Percentiles rank a stretch among this genome's conserved stretches.
phyloP scores from a whole-genome alignment of 1,140 invertebrate species.

The Calliphora vicina region DNA sequence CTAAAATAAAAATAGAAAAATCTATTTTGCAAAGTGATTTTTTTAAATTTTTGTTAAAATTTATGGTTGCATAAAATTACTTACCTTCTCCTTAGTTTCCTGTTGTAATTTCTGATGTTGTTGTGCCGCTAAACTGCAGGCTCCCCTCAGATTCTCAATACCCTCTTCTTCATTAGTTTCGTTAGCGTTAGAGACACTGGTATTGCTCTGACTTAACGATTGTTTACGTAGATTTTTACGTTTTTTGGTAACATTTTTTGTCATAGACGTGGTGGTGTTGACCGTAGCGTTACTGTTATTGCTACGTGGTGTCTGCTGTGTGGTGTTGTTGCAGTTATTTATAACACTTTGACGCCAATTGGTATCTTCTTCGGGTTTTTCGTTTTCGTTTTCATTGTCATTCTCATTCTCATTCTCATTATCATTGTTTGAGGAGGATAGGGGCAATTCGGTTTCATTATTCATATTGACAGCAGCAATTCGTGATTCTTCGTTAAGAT shows the following conservation, averaged over 20 bases:
- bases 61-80: background rate
- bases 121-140: slow-evolving; percentile 24
- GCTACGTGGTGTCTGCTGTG: background rate
- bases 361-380: slow-evolving; percentile 12
- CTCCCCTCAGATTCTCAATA: slow-evolving; percentile 21
- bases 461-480: background rate
- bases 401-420: slow-evolving; percentile 27
- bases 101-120: slow-evolving; percentile 33
- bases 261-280: background rate
- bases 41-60: too few species aligned
- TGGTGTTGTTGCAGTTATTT: slow-evolving; percentile 39
- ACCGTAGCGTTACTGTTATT: background rate
- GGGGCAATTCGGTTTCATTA: background rate
- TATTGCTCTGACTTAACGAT: slow-evolving; percentile 42
- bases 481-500: background rate
- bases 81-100: slow-evolving; percentile 13
- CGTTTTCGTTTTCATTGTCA: slow-evolving; percentile 20
- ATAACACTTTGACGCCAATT: slow-evolving; percentile 11
- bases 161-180: background rate
- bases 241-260: slow-evolving; percentile 42
- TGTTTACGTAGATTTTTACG: slow-evolving; percentile 46
- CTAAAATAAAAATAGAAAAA: too few species aligned
- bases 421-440: background rate
- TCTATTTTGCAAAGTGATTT: too few species aligned
- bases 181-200: too few species aligned